These are phyloP conservation scores for Momotus momota DNA, from an alignment of 2,797 vertebrate genomes.

Conservation along the genomic window DNA sequence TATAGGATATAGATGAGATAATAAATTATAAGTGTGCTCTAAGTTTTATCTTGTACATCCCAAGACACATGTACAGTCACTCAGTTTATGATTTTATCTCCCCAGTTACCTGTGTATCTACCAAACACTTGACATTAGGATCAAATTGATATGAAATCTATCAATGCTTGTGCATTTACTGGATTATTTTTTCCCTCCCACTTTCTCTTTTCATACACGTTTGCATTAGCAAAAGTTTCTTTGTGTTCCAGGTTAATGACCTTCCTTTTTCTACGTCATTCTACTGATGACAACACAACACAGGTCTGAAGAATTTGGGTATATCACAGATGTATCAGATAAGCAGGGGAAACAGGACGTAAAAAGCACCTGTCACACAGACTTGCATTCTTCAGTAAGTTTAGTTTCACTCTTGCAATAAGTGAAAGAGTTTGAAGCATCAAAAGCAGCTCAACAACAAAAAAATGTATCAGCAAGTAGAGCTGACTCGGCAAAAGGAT, in stretches of 20 bases:
- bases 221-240: not conserved
- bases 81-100: not conserved
- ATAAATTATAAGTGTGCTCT: not conserved
- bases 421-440: not conserved
- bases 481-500: not conserved
- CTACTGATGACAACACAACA: not conserved
- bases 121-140: not conserved
- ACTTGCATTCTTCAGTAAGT: not conserved
- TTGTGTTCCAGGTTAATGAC: not conserved
- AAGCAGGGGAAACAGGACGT: not conserved
- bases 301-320: not conserved
- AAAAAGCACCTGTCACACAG: not conserved
- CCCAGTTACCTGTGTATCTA: not conserved
- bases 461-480: not conserved
- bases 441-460: not conserved
- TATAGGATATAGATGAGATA: not conserved
- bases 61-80: not conserved
- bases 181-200: not conserved
- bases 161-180: not conserved
- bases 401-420: not conserved
- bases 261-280: not conserved
- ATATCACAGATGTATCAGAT: not conserved
- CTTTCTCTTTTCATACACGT: not conserved
- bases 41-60: not conserved
- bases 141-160: fast-evolving